Evolutionary conservation across 1,140 invertebrate genomes (phyloP).

Genomic region (Drosophila auraria): DNA sequence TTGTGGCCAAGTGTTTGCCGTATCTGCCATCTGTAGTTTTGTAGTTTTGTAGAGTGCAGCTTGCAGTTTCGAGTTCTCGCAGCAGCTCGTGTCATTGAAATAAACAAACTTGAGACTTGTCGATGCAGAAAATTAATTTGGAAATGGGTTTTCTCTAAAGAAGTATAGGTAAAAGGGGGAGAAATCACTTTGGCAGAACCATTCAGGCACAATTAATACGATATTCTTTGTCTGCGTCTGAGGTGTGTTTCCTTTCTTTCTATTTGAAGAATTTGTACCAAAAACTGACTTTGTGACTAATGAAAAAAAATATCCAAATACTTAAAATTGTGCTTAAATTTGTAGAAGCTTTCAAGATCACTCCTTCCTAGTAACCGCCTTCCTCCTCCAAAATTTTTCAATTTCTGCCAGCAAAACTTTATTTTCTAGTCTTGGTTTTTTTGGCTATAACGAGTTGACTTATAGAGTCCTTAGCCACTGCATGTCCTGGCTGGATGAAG

Average conservation of each 20-base stretch:
- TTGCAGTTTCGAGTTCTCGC: conserved; percentile 14
- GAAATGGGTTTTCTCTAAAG: conserved; percentile 24
- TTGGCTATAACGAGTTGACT: neutral
- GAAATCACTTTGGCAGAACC: neutral
- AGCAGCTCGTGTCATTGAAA: conserved; percentile 46
- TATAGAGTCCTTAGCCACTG: conserved; percentile 6
- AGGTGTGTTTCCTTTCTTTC: neutral
- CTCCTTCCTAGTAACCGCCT: neutral
- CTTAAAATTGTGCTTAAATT: no score
- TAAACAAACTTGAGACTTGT: conserved; percentile 49
- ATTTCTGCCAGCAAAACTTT: neutral
- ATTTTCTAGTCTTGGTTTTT: neutral
- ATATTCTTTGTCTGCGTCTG: neutral
- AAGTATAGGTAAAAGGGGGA: conserved; percentile 10
- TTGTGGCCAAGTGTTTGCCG: conserved; percentile 9
- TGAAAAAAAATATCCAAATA: no score
- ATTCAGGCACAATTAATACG: conserved; percentile 5
- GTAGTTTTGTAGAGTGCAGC: conserved; percentile 3
- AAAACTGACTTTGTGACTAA: no score
- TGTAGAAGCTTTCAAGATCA: neutral
- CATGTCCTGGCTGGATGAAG: conserved; percentile 7
- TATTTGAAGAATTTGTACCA: no score
- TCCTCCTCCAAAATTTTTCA: neutral
- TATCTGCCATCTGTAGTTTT: conserved; percentile 9
- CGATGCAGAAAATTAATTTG: conserved; percentile 66